phyloP scores from a whole-genome alignment of 1,140 invertebrate genomes.

The Drosophila kikkawai region DNA sequence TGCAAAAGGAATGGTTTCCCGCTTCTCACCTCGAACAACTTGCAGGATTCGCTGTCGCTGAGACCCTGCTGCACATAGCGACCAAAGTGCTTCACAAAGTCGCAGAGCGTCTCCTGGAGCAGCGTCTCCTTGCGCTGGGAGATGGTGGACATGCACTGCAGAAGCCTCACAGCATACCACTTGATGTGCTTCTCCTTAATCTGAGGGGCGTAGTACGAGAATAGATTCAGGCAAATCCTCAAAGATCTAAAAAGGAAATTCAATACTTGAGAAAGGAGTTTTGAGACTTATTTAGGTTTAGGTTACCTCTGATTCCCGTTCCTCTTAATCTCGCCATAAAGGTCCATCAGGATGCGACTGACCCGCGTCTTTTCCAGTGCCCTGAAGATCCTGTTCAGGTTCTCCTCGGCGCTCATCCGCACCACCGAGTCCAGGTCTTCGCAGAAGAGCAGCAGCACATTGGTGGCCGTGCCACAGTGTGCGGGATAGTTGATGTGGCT shows the following conservation, averaged over 20 bases:
- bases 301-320: slow-evolving; percentile 87
- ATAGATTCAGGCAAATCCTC: slow-evolving; percentile 90
- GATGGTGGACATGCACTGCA: slow-evolving; percentile 90
- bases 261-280: too few relatives aligned
- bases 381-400: slow-evolving; percentile 91
- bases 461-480: slow-evolving; percentile 89
- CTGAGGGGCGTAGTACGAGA: slow-evolving; percentile 89
- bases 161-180: slow-evolving; percentile 90
- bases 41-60: slow-evolving; percentile 89
- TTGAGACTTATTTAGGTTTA: too few relatives aligned
- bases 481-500: slow-evolving; percentile 88
- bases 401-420: slow-evolving; percentile 92
- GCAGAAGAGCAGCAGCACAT: slow-evolving; percentile 90
- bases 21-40: slow-evolving; percentile 85
- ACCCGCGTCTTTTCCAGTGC: slow-evolving; percentile 87
- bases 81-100: slow-evolving; percentile 89
- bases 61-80: slow-evolving; percentile 90
- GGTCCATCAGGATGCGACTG: slow-evolving; percentile 90
- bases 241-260: slow-evolving; percentile 86
- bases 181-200: slow-evolving; percentile 91
- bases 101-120: slow-evolving; percentile 90
- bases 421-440: slow-evolving; percentile 92
- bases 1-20: not conserved
- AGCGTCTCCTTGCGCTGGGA: slow-evolving; percentile 89
- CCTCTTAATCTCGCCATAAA: slow-evolving; percentile 93